These are phyloP conservation scores for Aricia agestis DNA, from an alignment of 1,140 invertebrate species.

Conservation along the genomic window DNA sequence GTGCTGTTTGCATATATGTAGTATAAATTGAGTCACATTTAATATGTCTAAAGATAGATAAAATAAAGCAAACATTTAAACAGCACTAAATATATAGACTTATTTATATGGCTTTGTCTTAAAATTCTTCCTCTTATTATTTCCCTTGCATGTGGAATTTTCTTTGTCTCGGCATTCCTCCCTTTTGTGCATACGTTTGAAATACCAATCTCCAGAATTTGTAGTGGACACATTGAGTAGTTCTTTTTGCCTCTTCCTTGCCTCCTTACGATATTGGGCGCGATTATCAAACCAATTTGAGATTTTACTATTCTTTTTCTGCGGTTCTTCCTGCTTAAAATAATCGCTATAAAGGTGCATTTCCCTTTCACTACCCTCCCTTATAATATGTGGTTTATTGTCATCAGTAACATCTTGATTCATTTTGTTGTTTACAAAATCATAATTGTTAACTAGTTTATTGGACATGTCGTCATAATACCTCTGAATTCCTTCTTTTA, in stretches of 20 bases:
- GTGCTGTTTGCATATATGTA: neutral
- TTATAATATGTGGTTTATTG: slow-evolving; percentile 21
- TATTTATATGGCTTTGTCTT: slow-evolving; percentile 25
- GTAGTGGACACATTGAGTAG: slow-evolving; percentile 45
- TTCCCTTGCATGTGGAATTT: neutral
- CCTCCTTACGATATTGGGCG: slow-evolving; percentile 43
- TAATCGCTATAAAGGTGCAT: neutral
- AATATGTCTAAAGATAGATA: neutral
- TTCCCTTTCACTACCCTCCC: slow-evolving; percentile 25
- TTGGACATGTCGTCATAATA: slow-evolving; percentile 54
- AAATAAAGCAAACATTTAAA: neutral
- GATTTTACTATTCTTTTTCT: slow-evolving; percentile 27
- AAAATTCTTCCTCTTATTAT: slow-evolving; percentile 39
- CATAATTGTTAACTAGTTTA: slow-evolving; percentile 40
- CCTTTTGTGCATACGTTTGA: slow-evolving; percentile 59
- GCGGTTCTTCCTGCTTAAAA: slow-evolving; percentile 23
- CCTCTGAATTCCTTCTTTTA: slow-evolving; percentile 58
- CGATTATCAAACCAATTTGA: slow-evolving; percentile 58
- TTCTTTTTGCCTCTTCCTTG: slow-evolving; percentile 51
- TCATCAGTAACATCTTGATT: neutral
- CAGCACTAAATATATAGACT: neutral
- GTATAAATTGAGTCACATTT: neutral
- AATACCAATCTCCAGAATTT: slow-evolving; percentile 64
- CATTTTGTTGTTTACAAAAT: slow-evolving; percentile 17
- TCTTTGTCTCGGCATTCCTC: slow-evolving; percentile 58